These are phyloP conservation scores for Mythimna vitellina DNA, from an alignment of 2,888 invertebrate genomes.

Conservation along the genomic window DNA sequence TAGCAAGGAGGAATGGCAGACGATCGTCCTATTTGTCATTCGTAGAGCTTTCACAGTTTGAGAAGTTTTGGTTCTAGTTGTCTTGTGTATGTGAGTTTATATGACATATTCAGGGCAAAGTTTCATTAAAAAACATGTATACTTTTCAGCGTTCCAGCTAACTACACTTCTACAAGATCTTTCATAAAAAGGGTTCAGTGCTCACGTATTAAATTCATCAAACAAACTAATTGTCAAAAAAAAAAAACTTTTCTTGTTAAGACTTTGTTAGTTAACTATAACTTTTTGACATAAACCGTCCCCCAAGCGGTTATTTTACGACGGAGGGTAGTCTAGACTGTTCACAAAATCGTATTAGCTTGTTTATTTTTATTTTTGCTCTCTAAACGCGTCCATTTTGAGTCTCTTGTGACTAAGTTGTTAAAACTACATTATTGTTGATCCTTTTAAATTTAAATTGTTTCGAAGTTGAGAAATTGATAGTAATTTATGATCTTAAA, in stretches of 20 bases:
- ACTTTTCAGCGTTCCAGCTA: background rate
- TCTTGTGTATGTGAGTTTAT: too few species aligned
- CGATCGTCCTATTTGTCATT: too few species aligned
- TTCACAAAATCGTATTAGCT: conserved; percentile 41
- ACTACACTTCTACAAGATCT: background rate
- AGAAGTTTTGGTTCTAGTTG: too few species aligned
- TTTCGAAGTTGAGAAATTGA: too few species aligned
- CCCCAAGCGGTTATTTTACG: conserved; percentile 23
- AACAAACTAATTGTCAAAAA: conserved; percentile 11
- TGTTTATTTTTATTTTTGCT: conserved; percentile 20
- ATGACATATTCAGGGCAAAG: too few species aligned
- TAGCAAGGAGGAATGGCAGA: too few species aligned
- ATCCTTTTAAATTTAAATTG: conserved; percentile 31
- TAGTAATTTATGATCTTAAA: too few species aligned
- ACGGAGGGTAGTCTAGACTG: conserved; percentile 46
- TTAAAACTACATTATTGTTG: conserved; percentile 28
- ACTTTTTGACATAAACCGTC: conserved; percentile 12
- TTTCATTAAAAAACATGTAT: too few species aligned
- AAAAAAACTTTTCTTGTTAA: conserved; percentile 35
- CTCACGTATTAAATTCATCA: conserved; percentile 12
- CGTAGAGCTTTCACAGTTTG: too few species aligned
- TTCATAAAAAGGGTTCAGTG: background rate
- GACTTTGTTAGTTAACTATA: conserved; percentile 13
- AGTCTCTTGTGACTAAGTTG: background rate
- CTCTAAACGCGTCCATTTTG: conserved; percentile 10